These are phyloP conservation scores for Sander vitreus DNA, from an alignment of 2,113 vertebrate species.

Conservation along the genomic window DNA sequence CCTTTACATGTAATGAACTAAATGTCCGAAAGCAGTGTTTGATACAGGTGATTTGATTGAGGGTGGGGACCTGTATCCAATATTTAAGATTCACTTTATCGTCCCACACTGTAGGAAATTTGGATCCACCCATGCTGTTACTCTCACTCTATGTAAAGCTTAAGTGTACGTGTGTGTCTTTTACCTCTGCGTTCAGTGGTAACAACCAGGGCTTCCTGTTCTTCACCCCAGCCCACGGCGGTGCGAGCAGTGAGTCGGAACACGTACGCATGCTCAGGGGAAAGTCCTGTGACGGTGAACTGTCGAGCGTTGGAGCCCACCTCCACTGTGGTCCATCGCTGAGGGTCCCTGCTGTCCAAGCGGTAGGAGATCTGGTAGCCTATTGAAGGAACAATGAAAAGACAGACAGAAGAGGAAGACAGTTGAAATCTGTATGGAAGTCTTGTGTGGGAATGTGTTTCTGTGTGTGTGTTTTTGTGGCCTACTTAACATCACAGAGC, in stretches of 20 bases:
- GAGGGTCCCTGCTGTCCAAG: constrained; percentile 89
- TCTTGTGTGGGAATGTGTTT: constrained; percentile 2
- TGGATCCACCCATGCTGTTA: background rate
- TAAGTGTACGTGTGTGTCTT: background rate
- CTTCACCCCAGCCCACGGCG: constrained; percentile 93
- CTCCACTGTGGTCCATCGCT: constrained; percentile 93
- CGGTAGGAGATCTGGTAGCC: constrained; percentile 96
- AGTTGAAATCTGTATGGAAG: constrained; percentile 22
- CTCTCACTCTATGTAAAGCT: background rate
- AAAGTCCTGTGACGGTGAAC: constrained; percentile 91
- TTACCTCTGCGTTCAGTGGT: constrained; percentile 96
- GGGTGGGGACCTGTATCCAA: background rate
- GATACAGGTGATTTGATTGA: background rate
- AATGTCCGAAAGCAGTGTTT: background rate
- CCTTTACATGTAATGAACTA: background rate
- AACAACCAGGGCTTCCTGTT: constrained; percentile 92
- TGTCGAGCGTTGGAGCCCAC: constrained; percentile 92
- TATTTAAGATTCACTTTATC: too few species aligned
- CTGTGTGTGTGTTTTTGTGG: constrained; percentile 31
- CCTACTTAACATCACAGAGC: constrained; percentile 42
- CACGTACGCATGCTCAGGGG: constrained; percentile 89
- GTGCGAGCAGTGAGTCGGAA: constrained; percentile 93
- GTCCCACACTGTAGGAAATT: too few species aligned
- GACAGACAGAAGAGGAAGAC: constrained; percentile 7
- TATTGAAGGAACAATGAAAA: constrained; percentile 61